Base-by-base conservation (phyloP, 2,113 vertebrate species). In the Cygnus buccinator region DNA sequence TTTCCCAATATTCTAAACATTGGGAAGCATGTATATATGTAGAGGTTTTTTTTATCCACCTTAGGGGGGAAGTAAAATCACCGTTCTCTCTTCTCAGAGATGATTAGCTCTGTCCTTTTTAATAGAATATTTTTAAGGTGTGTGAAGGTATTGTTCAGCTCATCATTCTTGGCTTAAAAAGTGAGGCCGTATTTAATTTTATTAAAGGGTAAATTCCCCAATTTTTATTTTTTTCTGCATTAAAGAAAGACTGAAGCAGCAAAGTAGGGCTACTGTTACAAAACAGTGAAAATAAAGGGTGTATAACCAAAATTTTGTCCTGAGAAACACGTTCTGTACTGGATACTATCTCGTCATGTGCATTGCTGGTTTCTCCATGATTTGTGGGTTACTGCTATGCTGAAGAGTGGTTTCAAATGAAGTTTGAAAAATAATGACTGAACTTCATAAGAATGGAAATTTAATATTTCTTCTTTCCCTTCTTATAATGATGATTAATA, bases 401-500 rank as follows among this genome's bases (percentile, higher is more conserved):
- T 61, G 37, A 62, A 71, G 17, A 29, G 15, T 6, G 22, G 37
- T 41, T 41, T 41, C 37, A 65, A 90, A 84, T 65, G 46, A 84
- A 82, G 48, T 84, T 82, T 87, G 39, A 90, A 75, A 89, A 93
- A 46, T 58, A 92, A 59, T 76, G 39, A 57, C 28, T 55, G 22
- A 19, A 54, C 76, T 85, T 73, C 62, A 23, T 72, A 73, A 37
- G 58, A 73, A 76, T 0, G 5, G 73, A 89, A 82, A 58, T 4
- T n/a, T 61, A 62, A 22, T 87, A 43, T 70, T 92, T 80, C 83
- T 95, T 67, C 35, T 65, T 86, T 78, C 33, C 76, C 70, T 75
- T 44, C 48, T 50, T 90, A 19, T 92, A 91, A 84, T 46, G 80
- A 88, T 96, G 93, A 81, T 93, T 89, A 95, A 92, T 95, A 92